A percentile compares a stretch with the other conserved stretches of the same genome.
These are phyloP conservation scores for Actinemys pallida DNA, from an alignment of 2,113 vertebrate genomes.

Conservation along the genomic window DNA sequence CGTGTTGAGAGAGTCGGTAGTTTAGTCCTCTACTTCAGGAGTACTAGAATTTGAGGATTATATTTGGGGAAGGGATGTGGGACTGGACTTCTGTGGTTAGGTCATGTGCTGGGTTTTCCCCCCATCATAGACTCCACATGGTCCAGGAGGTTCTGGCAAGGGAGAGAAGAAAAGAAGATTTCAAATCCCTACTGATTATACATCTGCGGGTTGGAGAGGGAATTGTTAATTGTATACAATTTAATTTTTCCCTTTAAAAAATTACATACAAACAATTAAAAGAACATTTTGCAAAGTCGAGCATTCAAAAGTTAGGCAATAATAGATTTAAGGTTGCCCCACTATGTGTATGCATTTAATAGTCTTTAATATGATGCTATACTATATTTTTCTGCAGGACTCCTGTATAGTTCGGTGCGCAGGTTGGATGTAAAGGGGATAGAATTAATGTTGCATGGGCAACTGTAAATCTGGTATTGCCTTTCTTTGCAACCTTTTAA, in stretches of 20 bases:
- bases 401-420: rapidly evolving
- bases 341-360: rapidly evolving
- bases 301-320: neutral
- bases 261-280: neutral
- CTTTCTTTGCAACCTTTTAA: neutral
- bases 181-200: rapidly evolving
- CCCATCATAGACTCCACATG: neutral
- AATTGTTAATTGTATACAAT: neutral
- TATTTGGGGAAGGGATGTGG: neutral
- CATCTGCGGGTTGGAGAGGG: neutral
- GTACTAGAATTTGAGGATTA: neutral
- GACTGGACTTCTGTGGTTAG: neutral
- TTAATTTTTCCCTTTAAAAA: neutral
- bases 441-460: neutral
- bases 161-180: neutral
- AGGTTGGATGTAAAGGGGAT: neutral
- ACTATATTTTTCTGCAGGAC: neutral
- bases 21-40: neutral
- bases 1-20: neutral
- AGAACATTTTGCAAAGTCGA: neutral
- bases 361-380: neutral
- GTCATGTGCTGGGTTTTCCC: neutral
- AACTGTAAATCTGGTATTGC: neutral
- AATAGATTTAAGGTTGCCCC: neutral
- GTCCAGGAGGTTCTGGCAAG: neutral